Evolutionary conservation across 2,113 vertebrate species (phyloP), one percentile per base, ranked within the genome.

Genomic region (Pteronura brasiliensis): DNA sequence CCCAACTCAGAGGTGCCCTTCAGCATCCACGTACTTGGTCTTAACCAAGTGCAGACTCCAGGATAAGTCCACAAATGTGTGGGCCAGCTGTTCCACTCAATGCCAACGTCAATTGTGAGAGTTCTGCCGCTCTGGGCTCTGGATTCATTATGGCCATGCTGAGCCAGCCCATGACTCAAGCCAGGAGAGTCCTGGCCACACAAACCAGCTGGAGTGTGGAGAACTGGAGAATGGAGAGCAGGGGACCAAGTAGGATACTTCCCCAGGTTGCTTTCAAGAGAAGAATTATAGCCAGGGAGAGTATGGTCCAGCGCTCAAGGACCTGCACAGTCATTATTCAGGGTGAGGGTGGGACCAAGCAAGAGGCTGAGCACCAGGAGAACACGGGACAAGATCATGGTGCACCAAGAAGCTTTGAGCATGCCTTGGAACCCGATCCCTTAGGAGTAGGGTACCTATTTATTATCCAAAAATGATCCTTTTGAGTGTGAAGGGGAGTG

Each of bases 91-190:
- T 14, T 47, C 31, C 71, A 6, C 23, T 39, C 25, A 0, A 3
- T 6, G 14, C 47, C 34, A 55, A 21, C 39, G 29, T 8, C 6
- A 3, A 47, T 9, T 12, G 8, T 21, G 6, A 36, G 15, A 12
- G 39, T 11, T 44, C 63, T 18, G 47, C 31, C 1, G 44, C 47
- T 44, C 29, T 12, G 63, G 34, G 23, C 34, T 49, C 63, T 8
- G 63, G 31, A 4, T 67, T 44, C 25, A 1, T 15, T 0, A 1
- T 0, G 13, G n/a, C 39, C 2, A n/a, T 0, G 1, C 44, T 42
- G 42, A 49, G 31, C 29, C 55, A 11, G 15, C 20, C 10, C 13
- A 8, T 0, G 21, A 14, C 14, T 4, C 29, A 17, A 3, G 11
- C 47, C 13, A 4, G 87, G 36, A 34, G 39, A n/a, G 44, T 34